A percentile compares a stretch with the other conserved stretches of the same genome.
phyloP scores from a whole-genome alignment of 2,113 vertebrate species.

The Donacobius atricapilla region DNA sequence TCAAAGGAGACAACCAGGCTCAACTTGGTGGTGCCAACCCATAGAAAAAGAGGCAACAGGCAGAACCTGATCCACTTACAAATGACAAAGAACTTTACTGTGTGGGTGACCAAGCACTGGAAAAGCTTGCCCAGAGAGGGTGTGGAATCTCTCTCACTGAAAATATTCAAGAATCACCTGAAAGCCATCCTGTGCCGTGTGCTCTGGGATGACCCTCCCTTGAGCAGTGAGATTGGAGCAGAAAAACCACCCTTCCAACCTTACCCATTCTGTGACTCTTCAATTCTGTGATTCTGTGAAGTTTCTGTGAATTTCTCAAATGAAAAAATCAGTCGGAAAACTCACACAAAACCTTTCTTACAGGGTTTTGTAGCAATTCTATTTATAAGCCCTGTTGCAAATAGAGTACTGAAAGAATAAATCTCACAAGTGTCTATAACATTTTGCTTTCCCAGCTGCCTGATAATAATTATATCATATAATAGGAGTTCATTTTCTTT shows the following conservation, averaged over 20 bases:
- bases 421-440: neutral
- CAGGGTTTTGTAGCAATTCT: neutral
- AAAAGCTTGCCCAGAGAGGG: neutral
- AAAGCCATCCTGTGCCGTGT: fast-evolving
- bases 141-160: neutral
- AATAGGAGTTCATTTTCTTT: neutral
- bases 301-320: neutral
- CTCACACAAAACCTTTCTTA: neutral
- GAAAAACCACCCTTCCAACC: neutral
- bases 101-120: neutral
- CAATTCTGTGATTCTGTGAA: neutral
- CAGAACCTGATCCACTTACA: neutral
- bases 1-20: neutral
- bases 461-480: neutral
- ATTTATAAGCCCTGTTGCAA: neutral
- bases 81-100: neutral
- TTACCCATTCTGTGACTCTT: neutral
- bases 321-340: neutral
- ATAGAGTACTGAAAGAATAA: neutral
- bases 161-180: neutral
- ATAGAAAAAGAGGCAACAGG: neutral
- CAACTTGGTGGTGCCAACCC: neutral
- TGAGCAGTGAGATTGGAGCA: neutral
- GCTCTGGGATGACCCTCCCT: neutral
- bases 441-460: neutral